phyloP scores from a whole-genome alignment of 2,113 vertebrate genomes.

The Epinephelus moara region DNA sequence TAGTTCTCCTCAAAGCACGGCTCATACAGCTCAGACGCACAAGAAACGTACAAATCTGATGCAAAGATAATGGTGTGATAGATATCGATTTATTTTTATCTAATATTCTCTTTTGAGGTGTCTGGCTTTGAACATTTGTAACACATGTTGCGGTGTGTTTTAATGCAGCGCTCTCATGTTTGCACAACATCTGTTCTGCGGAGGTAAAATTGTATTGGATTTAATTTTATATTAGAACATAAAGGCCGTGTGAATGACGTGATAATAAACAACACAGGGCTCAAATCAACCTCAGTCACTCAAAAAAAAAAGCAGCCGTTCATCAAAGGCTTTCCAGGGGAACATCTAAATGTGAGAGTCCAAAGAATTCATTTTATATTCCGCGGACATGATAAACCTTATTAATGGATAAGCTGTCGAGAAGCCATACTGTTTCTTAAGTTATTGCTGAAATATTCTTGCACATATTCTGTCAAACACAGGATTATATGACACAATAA shows the following conservation, averaged over 20 bases:
- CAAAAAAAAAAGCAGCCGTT: conserved; percentile 18
- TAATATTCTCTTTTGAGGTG: background rate
- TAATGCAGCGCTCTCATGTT: background rate
- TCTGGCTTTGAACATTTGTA: background rate
- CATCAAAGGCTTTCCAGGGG: conserved; percentile 45
- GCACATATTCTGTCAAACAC: conserved; percentile 67
- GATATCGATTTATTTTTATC: background rate
- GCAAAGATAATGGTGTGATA: background rate
- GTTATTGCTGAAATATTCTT: conserved; percentile 72
- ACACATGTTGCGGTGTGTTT: background rate
- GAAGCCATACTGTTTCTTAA: conserved; percentile 64
- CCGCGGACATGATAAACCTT: conserved; percentile 56
- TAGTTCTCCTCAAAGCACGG: background rate
- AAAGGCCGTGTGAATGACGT: background rate
- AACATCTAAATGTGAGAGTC: conserved; percentile 44
- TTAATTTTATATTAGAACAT: conserved; percentile 5
- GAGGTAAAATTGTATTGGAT: background rate
- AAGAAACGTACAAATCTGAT: background rate
- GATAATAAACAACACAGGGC: conserved; percentile 47
- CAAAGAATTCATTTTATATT: conserved; percentile 57
- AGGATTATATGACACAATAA: conserved; percentile 75
- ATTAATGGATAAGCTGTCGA: conserved; percentile 71
- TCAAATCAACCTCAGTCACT: conserved; percentile 39
- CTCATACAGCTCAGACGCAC: background rate
- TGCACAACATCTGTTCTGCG: conserved; percentile 1